Base-by-base conservation (phyloP, 2,113 vertebrate species). In the Hipposideros armiger region DNA sequence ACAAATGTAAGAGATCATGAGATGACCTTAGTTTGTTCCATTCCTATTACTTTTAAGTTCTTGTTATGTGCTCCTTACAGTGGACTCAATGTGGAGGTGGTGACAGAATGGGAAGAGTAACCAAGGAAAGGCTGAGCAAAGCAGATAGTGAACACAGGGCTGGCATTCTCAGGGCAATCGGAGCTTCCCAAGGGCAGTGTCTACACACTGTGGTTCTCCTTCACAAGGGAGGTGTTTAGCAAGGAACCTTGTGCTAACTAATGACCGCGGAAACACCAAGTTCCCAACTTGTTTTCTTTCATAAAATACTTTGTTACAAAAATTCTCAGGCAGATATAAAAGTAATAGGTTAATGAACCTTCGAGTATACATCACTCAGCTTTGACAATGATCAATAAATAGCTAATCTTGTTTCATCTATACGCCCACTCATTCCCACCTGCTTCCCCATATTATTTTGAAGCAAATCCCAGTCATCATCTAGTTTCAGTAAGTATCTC, bases 11-110 rank as follows among this genome's bases (percentile, higher is more conserved):
- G 85, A 54, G 76, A 67, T 45, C 66, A 28, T 15, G 87, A 92
- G 70, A 45, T 95, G 72, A 81, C 85, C 56, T 95, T 80, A 24
- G 16, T n/a, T 42, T 90, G 77, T n/a, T 78, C 80, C 40, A 11
- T 22, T 94, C 11, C 52, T 74, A 56, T 64, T 70, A 45, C 22
- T 13, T 47, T 26, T 42, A 91, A 47, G 26, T 67, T 93, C 17
- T 64, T 45, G 30, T 36, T 64, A 62, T 9, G 9, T 19, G 52
- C 36, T 66, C 24, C 90, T 87, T 40, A 52, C 1, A 30, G 50
- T 5, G 40, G 16, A 32, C 42, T 66, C 64, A 8, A 20, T 0
- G 6, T 9, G n/a, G 36, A 85, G 14, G 16, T 24, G 50, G 50
- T 10, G n/a, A 52, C 3, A 2, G 11, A 85, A 58, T 24, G 7